These are phyloP conservation scores for Leptopterna dolabrata DNA, from an alignment of 2,888 invertebrate genomes.

Conservation along the genomic window DNA sequence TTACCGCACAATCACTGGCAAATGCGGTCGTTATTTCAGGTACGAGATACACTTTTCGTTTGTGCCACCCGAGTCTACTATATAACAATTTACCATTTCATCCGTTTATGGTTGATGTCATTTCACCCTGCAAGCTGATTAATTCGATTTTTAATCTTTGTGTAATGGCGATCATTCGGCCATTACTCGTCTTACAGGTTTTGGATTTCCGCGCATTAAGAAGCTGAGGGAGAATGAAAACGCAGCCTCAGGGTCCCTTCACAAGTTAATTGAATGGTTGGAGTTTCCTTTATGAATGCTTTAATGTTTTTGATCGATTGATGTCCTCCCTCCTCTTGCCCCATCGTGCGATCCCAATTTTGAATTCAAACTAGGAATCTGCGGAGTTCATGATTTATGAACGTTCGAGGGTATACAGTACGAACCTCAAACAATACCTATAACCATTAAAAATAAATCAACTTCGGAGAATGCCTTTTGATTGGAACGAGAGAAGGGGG, in stretches of 20 bases:
- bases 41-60: no score
- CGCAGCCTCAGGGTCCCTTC: not conserved
- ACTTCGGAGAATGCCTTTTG: not conserved
- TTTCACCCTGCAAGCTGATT: no score
- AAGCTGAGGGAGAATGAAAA: not conserved
- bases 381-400: conserved; percentile 20
- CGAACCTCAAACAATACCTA: conserved; percentile 29
- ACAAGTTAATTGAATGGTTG: conserved; percentile 1
- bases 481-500: not conserved
- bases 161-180: no score
- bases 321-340: not conserved
- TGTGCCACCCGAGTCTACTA: no score
- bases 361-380: conserved; percentile 10
- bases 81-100: no score
- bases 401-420: not conserved
- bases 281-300: conserved; percentile 13
- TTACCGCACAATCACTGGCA: no score
- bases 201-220: not conserved
- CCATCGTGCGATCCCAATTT: not conserved
- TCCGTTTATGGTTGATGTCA: no score
- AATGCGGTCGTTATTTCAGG: no score
- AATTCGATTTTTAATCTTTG: no score
- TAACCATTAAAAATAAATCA: conserved; percentile 42
- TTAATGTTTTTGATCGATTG: conserved; percentile 33
- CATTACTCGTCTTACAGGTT: not conserved